Evolutionary conservation across 2,888 invertebrate genomes (phyloP), one percentile per base, ranked within the genome.

Genomic region (Cheilosia scutellata): DNA sequence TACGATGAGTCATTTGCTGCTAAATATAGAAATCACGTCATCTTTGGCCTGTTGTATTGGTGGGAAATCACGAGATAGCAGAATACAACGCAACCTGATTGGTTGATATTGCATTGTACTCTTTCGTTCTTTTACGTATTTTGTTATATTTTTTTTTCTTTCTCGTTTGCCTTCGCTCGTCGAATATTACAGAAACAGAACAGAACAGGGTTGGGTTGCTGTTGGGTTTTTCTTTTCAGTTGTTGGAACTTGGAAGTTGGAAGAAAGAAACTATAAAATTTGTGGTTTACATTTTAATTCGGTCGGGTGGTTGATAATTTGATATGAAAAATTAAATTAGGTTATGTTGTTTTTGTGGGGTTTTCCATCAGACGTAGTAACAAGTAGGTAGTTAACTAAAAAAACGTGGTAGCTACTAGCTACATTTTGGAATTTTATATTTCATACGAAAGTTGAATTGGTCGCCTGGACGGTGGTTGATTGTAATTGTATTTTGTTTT

Each of bases 21-120:
- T 84, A 84, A 71, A 80, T 76, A 84, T 84, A 84, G 84, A 51
- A 75, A 84, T 80, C 84, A 84, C 84, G 84, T 84, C 80, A 84
- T 80, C 70, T 53, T 65, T 5, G 0, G 44, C 53, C 6, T 33
- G 70, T 79, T 74, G 80, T 75, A 84, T 84, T 84, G 80, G 84
- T 80, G 42, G 75, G 51, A 84, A 60, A 84, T 75, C 79, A 84
- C 84, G 84, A 80, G 80, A 84, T 70, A 75, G 0, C 65, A 16
- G 4, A 20, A 7, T 33, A 5, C n/a, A 11, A 27, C 7, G 40
- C 7, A 9, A 49, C 44, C 20, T 66, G 84, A 84, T 84, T 84
- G 84, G 84, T 60, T 58, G 16, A 6, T 53, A 11, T 33, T 37
- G 20, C 11, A 1, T 55, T 37, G 65, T 44, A 16, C 80, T 80